Base-by-base conservation (phyloP, 1,140 invertebrate genomes). In the Drosophila nebulosa region DNA sequence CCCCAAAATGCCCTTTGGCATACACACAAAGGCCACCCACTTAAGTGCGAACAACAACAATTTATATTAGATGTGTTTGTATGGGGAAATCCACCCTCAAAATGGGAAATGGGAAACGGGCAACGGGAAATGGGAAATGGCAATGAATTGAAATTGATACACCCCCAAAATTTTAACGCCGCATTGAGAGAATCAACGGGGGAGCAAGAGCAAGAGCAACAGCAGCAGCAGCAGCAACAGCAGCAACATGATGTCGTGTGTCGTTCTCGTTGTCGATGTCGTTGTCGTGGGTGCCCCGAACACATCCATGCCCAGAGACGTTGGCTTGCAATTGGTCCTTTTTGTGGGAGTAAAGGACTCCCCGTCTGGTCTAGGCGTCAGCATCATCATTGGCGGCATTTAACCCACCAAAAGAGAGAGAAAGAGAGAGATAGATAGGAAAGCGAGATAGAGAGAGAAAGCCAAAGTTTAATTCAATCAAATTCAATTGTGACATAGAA, bases 81-180 rank as follows among this genome's bases (percentile, higher is more conserved):
- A 24, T 53, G 65, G 75, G 72, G 66, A 85, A 86, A 85, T 86
- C 83, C 83, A 85, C 81, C 81, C 81, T 74, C 78, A 66, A 68
- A 69, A 75, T 72, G 71, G 71, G 64, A 16, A 65, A 52, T 67
- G 18, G 24, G 36, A 39, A 50, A 59, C 36, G 51, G 71, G 50
- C n/a, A 30, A 30, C 7, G 27, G 27, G 27, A 59, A 74, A 79
- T 42, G 39, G 39, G 32, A 36, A 36, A 78, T 78, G 81, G 81
- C 80, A 88, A 85, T 86, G 78, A 81, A 85, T 85, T 73, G 81
- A 86, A 85, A 85, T 88, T 85, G 81, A 85, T 85, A 85, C 81
- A 67, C 81, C 81, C 81, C 81, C 81, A 78, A 85, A 83, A 88
- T 81, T 85, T 86, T 36, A 86, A 62, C 62, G 70, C 69, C 61